These are phyloP conservation scores for Strix aluco DNA, from an alignment of 2,113 vertebrate species.

Conservation along the genomic window DNA sequence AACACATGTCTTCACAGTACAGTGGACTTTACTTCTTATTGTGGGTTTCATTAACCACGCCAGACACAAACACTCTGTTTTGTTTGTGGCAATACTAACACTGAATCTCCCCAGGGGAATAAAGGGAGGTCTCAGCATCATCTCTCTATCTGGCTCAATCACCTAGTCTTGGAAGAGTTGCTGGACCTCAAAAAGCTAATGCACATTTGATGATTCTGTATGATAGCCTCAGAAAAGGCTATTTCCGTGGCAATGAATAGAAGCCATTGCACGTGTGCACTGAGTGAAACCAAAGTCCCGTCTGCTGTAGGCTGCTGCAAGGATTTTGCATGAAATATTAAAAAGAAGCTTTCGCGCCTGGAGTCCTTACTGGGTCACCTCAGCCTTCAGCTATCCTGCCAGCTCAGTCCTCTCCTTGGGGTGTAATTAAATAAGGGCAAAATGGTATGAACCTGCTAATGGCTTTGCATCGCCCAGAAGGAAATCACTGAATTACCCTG, in stretches of 20 bases:
- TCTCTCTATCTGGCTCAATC: background rate
- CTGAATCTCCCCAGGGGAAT: background rate
- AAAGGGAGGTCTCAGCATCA: background rate
- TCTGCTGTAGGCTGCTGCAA: background rate
- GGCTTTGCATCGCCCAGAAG: background rate
- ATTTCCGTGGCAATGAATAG: background rate
- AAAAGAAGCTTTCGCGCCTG: constrained; percentile 8
- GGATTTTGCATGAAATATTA: constrained; percentile 23
- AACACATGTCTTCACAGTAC: background rate
- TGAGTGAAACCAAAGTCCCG: background rate
- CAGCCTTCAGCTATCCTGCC: constrained; percentile 6
- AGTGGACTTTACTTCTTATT: background rate
- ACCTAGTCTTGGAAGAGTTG: background rate
- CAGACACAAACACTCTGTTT: rapidly evolving
- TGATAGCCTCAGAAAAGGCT: background rate
- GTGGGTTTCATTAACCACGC: background rate
- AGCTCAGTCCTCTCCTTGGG: constrained; percentile 26
- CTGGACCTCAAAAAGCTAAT: background rate
- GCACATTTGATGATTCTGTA: background rate
- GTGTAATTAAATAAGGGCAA: constrained; percentile 52
- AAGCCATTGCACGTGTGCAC: background rate
- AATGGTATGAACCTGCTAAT: constrained; percentile 12
- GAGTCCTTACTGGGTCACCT: constrained; percentile 45
- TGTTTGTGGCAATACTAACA: background rate
- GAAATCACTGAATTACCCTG: constrained; percentile 20